These are phyloP conservation scores for Menura novaehollandiae DNA, from an alignment of 2,113 vertebrate species.

Conservation along the genomic window DNA sequence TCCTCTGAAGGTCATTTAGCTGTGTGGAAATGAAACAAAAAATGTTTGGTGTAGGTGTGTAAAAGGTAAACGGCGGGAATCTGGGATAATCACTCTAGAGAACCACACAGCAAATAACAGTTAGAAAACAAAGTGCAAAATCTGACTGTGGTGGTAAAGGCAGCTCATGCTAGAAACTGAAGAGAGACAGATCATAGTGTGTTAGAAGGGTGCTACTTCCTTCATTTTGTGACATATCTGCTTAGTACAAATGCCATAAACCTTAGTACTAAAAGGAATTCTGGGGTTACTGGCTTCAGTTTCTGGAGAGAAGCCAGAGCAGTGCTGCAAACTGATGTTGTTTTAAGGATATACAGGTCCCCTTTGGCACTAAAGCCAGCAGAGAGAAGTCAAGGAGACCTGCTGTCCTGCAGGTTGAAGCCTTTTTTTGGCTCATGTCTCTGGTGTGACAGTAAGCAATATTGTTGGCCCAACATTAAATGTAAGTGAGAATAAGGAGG, in stretches of 20 bases:
- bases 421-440: not conserved
- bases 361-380: not conserved
- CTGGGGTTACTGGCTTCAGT: not conserved
- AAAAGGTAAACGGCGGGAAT: not conserved
- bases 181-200: not conserved
- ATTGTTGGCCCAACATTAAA: not conserved
- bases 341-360: not conserved
- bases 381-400: not conserved
- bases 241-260: not conserved
- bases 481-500: not conserved
- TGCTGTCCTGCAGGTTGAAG: not conserved
- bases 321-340: not conserved
- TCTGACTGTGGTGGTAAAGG: not conserved
- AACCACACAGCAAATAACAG: not conserved
- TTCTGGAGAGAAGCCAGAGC: not conserved
- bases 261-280: not conserved
- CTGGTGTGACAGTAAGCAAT: not conserved
- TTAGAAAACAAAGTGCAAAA: not conserved
- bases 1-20: not conserved
- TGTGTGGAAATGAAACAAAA: not conserved
- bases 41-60: not conserved
- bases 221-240: not conserved
- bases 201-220: not conserved
- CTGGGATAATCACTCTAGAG: not conserved
- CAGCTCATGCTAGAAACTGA: not conserved